Evolutionary conservation across 2,113 vertebrate genomes (phyloP).

Genomic region (Thunnus thynnus): DNA sequence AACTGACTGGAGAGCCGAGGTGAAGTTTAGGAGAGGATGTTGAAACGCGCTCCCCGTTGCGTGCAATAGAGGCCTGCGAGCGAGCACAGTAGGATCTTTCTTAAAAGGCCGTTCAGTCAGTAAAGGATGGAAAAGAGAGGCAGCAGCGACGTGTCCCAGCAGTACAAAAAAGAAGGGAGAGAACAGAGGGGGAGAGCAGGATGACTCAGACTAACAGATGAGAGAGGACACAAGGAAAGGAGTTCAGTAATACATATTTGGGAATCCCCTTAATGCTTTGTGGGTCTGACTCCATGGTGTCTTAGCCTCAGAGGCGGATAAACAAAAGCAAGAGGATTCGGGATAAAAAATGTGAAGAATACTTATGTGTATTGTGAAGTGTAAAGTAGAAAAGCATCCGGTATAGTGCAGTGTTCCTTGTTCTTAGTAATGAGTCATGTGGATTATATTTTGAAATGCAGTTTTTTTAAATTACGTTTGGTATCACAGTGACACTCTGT

Average conservation of each 20-base stretch:
- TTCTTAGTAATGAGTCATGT: too few relatives aligned
- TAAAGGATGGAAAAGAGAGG: too few relatives aligned
- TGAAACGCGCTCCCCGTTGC: neutral
- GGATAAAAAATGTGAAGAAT: neutral
- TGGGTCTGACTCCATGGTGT: neutral
- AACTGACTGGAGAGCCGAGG: conserved; percentile 22
- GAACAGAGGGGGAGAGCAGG: neutral
- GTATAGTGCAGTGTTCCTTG: too few relatives aligned
- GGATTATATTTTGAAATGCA: too few relatives aligned
- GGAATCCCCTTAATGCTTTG: conserved; percentile 43
- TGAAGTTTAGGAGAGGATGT: conserved; percentile 13
- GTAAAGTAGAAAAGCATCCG: neutral
- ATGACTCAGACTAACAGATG: conserved; percentile 52
- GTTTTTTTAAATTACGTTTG: too few relatives aligned
- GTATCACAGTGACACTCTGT: too few relatives aligned
- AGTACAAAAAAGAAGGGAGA: neutral
- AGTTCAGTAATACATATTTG: conserved; percentile 60
- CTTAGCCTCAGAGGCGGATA: neutral
- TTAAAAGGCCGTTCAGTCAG: neutral
- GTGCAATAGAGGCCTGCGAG: neutral
- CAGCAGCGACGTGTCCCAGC: too few relatives aligned
- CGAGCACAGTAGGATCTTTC: neutral
- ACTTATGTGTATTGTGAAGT: neutral
- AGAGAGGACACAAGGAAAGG: conserved; percentile 11
- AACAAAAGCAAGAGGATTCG: neutral